These are phyloP conservation scores for Lasioglossum malachurum DNA, from an alignment of 2,888 invertebrate genomes.

Conservation along the genomic window DNA sequence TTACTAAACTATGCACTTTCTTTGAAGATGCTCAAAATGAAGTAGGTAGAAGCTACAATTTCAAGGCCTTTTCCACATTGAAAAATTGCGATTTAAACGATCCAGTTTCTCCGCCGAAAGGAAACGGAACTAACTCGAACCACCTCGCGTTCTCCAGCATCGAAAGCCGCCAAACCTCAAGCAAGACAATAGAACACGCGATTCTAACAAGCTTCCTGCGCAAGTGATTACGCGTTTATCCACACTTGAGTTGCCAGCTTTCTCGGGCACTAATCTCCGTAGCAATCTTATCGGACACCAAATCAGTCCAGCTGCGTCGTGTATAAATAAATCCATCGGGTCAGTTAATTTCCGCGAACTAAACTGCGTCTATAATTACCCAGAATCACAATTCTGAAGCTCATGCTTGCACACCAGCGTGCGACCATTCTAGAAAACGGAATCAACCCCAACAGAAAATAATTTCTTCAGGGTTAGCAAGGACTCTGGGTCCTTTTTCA, in stretches of 20 bases:
- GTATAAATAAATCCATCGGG: conserved; percentile 12
- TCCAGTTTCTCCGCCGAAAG: neutral
- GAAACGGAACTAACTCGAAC: neutral
- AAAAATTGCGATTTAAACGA: neutral
- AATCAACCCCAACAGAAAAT: neutral
- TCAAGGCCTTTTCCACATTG: neutral
- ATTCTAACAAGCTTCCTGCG: neutral
- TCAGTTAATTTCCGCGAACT: neutral
- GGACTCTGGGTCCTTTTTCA: neutral
- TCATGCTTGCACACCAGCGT: neutral
- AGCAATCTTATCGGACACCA: conserved; percentile 1
- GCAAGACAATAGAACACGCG: neutral
- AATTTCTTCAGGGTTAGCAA: neutral
- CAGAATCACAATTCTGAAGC: neutral
- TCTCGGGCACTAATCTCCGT: neutral
- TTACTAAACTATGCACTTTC: neutral
- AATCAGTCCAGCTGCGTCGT: conserved; percentile 6
- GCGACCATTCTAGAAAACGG: neutral
- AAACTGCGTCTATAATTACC: conserved; percentile 12
- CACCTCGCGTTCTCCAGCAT: neutral
- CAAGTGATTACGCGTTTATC: conserved; percentile 11
- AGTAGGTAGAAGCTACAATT: neutral
- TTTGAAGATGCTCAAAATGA: neutral
- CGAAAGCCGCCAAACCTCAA: neutral
- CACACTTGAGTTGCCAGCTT: conserved; percentile 15